phyloP scores from a whole-genome alignment of 2,113 vertebrate species.

The Budorcas taxicolor region DNA sequence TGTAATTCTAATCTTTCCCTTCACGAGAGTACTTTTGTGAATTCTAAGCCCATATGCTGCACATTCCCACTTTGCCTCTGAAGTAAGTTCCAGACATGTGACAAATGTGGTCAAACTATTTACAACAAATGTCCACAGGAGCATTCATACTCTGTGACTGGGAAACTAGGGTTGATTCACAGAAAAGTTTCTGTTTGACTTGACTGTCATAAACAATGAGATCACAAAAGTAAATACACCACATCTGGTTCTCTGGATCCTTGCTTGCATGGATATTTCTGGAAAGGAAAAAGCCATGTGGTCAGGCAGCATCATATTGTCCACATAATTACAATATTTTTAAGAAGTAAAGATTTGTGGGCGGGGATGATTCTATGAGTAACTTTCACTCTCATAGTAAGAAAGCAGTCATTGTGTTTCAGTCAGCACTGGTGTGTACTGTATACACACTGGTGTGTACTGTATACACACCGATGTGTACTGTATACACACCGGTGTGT shows the following conservation, averaged over 20 bases:
- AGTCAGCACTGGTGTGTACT: background rate
- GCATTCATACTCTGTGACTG: background rate
- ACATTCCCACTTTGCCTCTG: background rate
- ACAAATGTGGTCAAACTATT: slow-evolving; percentile 28
- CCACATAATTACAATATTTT: slow-evolving; percentile 33
- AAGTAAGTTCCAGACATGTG: slow-evolving; percentile 44
- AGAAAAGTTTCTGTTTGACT: slow-evolving; percentile 69
- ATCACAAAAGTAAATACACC: slow-evolving; percentile 62
- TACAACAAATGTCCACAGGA: slow-evolving; percentile 48
- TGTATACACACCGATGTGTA: too few species aligned
- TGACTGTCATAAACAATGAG: slow-evolving; percentile 60
- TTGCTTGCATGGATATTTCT: slow-evolving; percentile 19
- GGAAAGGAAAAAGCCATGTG: slow-evolving; percentile 66
- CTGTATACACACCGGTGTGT: background rate
- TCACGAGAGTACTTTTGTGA: slow-evolving; percentile 53
- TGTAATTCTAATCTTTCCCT: slow-evolving; percentile 63
- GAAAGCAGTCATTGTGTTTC: background rate
- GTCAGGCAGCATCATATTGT: slow-evolving; percentile 41
- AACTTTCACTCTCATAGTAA: background rate
- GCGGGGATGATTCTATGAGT: background rate
- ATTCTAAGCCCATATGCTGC: slow-evolving; percentile 45
- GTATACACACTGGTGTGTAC: too few species aligned
- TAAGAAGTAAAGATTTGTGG: background rate
- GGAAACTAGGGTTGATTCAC: slow-evolving; percentile 36
- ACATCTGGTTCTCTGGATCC: slow-evolving; percentile 73